A percentile compares a stretch with the other conserved stretches of the same genome.
Evolutionary conservation across 2,797 vertebrate species (phyloP).

Genomic region (Psittacula derbiana): DNA sequence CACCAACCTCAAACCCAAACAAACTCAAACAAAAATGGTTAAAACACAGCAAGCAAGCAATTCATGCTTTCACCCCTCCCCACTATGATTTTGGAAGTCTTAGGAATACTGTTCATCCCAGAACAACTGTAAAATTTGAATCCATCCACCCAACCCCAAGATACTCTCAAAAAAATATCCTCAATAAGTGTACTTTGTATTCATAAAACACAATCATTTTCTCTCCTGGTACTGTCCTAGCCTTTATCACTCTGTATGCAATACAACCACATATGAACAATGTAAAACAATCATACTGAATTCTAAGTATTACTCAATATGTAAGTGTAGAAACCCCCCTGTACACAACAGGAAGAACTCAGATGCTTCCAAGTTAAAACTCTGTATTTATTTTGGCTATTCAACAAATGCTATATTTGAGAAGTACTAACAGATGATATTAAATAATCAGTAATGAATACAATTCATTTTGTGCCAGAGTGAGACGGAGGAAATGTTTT

Average conservation of each 20-base stretch:
- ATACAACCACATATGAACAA: neutral
- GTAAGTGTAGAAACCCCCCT: neutral
- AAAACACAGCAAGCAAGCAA: neutral
- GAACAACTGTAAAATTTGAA: neutral
- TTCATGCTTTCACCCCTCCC: neutral
- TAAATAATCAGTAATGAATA: neutral
- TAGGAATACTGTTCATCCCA: neutral
- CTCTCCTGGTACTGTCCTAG: neutral
- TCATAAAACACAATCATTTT: neutral
- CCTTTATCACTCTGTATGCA: fast-evolving
- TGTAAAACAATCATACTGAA: fast-evolving
- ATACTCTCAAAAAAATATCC: neutral
- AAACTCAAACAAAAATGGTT: neutral
- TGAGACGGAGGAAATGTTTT: neutral
- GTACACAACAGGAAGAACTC: neutral
- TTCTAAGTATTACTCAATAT: neutral
- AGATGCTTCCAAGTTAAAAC: neutral
- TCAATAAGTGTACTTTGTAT: neutral
- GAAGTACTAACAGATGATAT: neutral
- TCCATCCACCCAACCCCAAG: neutral
- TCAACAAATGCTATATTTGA: neutral
- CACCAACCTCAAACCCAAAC: neutral
- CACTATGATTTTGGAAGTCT: neutral
- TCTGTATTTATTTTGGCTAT: neutral
- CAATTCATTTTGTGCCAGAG: neutral